phyloP scores from a whole-genome alignment of 2,888 invertebrate species.

The Cantharis rufa region DNA sequence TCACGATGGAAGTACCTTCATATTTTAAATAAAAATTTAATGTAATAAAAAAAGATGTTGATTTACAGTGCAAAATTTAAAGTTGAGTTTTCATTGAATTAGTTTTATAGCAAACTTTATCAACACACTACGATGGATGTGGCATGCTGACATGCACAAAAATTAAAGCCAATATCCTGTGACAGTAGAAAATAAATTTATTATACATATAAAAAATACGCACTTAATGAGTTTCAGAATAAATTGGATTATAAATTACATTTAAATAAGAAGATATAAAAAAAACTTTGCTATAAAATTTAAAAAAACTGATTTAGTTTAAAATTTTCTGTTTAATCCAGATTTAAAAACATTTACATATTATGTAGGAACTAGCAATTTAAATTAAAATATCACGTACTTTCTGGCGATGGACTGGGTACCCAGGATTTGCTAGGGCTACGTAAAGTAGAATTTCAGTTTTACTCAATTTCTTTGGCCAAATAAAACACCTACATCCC shows the following conservation, averaged over 20 bases:
- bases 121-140: neutral
- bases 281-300: neutral
- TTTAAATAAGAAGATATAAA: neutral
- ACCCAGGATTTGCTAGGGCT: neutral
- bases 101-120: neutral
- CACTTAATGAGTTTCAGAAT: neutral
- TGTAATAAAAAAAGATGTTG: neutral
- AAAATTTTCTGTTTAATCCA: neutral
- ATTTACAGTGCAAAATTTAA: neutral
- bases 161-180: neutral
- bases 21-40: neutral
- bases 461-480: neutral
- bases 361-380: neutral
- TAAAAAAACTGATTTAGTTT: neutral
- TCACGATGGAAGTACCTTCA: neutral
- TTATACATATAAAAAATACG: neutral
- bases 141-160: neutral
- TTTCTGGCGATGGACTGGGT: neutral
- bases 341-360: neutral
- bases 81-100: neutral
- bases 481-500: neutral
- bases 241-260: neutral
- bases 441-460: neutral
- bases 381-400: neutral
- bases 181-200: neutral